A percentile compares a stretch with the other conserved stretches of the same genome.
phyloP scores from a whole-genome alignment of 2,113 vertebrate species.

The Anarhynchus alexandrinus region DNA sequence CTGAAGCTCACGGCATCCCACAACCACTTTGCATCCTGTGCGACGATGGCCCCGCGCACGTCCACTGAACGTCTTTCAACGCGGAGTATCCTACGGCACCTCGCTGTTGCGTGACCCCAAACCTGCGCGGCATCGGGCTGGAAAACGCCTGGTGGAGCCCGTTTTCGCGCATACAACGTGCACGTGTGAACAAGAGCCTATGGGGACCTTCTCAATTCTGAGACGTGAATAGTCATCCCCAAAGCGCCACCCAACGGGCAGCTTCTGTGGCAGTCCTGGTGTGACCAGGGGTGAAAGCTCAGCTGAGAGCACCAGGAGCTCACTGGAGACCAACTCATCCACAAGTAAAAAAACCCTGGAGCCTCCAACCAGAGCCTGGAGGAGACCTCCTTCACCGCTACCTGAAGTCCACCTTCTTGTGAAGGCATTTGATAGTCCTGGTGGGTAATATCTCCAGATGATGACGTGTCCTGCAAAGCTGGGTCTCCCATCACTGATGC shows the following conservation, averaged over 20 bases:
- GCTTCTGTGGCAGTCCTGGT: not conserved
- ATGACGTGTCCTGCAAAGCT: fast-evolving
- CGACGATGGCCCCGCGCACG: fast-evolving
- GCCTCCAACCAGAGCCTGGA: not conserved
- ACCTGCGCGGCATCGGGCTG: fast-evolving
- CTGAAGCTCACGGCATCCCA: not conserved
- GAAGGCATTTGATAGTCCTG: not conserved
- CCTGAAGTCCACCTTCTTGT: not conserved
- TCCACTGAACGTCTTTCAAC: not conserved
- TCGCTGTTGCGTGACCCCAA: not conserved
- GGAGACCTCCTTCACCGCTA: not conserved
- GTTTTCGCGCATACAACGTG: fast-evolving
- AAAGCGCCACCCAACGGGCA: not conserved
- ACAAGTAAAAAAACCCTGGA: no score
- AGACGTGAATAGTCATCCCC: not conserved
- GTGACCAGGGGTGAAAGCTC: not conserved
- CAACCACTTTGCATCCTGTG: fast-evolving
- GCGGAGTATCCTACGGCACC: not conserved
- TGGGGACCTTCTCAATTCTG: not conserved
- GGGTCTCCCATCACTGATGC: not conserved
- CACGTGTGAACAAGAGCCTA: fast-evolving
- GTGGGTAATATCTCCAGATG: not conserved
- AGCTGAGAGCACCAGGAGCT: not conserved
- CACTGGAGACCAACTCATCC: not conserved
- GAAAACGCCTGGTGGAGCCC: not conserved